Evolutionary conservation across 2,888 invertebrate genomes (phyloP).

Genomic region (Lasius fuliginosus): DNA sequence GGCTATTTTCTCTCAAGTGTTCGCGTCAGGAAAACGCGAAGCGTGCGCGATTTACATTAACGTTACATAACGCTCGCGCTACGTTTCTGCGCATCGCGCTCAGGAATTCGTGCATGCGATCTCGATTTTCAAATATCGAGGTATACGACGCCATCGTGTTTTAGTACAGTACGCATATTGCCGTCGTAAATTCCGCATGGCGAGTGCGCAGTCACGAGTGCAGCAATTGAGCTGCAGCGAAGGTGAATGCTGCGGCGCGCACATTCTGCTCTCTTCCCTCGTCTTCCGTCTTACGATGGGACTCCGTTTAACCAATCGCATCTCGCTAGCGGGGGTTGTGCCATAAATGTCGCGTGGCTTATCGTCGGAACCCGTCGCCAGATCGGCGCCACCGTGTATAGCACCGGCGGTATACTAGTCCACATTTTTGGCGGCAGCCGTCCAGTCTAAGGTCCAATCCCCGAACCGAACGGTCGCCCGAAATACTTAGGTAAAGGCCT

Average conservation of each 20-base stretch:
- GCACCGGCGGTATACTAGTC: constrained; percentile 83
- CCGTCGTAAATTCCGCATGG: not conserved
- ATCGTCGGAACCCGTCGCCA: constrained; percentile 70
- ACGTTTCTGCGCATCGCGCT: constrained; percentile 3
- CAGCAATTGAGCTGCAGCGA: constrained; percentile 44
- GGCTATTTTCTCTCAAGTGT: constrained; percentile 7
- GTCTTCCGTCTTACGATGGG: constrained; percentile 50
- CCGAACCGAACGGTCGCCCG: constrained; percentile 86
- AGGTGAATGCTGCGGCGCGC: constrained; percentile 43
- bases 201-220: constrained; percentile 17
- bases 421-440: constrained; percentile 83
- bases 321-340: constrained; percentile 82
- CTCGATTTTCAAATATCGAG: not conserved
- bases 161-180: not conserved
- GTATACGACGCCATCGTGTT: not conserved
- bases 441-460: constrained; percentile 86
- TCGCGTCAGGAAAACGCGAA: not conserved
- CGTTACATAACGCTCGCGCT: constrained; percentile 26
- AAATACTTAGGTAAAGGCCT: constrained; percentile 84
- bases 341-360: constrained; percentile 85
- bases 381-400: constrained; percentile 82
- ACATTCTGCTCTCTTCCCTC: constrained; percentile 43
- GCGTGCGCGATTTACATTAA: constrained; percentile 20
- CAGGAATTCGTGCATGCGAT: not conserved
- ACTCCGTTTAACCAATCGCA: constrained; percentile 70